These are phyloP conservation scores for Rhinella marina DNA, from an alignment of 2,797 vertebrate species.

Conservation along the genomic window DNA sequence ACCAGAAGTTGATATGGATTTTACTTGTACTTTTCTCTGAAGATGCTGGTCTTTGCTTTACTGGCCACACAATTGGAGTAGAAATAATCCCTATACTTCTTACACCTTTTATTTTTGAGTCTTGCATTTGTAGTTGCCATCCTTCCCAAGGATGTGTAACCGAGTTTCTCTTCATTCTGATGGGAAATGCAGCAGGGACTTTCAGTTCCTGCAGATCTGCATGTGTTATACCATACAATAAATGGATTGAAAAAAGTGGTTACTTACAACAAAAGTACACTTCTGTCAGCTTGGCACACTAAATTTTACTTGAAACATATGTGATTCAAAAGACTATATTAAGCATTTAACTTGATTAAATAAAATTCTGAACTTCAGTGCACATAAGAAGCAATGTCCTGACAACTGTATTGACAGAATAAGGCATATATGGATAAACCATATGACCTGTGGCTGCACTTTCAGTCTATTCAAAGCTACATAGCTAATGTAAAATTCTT, in stretches of 20 bases:
- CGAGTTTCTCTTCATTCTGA: slow-evolving; percentile 70
- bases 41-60: slow-evolving; percentile 76
- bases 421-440: background rate
- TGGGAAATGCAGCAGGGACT: slow-evolving; percentile 69
- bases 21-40: slow-evolving; percentile 64
- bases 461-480: background rate
- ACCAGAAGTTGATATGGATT: slow-evolving; percentile 62
- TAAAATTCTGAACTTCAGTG: background rate
- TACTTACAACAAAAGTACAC: slow-evolving; percentile 54
- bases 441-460: background rate
- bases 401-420: background rate
- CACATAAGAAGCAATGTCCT: background rate
- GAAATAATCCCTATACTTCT: slow-evolving; percentile 83
- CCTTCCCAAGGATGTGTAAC: slow-evolving; percentile 62
- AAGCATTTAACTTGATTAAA: background rate
- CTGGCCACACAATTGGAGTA: slow-evolving; percentile 80
- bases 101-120: slow-evolving; percentile 71
- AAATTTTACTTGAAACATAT: background rate
- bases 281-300: background rate
- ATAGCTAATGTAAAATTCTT: background rate
- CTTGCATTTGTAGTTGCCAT: slow-evolving; percentile 62
- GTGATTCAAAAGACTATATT: background rate
- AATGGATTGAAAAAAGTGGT: slow-evolving; percentile 65
- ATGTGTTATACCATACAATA: slow-evolving; percentile 67
- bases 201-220: slow-evolving; percentile 75